These are phyloP conservation scores for Torymus aiolomorphi DNA, from an alignment of 2,888 invertebrate species.

Conservation along the genomic window DNA sequence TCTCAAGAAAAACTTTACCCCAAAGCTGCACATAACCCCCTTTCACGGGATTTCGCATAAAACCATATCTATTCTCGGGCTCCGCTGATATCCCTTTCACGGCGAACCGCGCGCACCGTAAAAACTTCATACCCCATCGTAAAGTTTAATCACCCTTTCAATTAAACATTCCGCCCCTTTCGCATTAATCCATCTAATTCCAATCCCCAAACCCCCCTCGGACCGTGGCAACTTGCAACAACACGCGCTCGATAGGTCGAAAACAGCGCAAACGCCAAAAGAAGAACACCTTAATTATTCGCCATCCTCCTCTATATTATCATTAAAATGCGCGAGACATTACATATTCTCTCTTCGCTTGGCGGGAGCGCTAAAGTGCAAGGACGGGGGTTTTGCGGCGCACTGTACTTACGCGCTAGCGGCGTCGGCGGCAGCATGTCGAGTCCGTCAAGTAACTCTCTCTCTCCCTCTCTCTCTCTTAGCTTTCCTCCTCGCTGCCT, in stretches of 20 bases:
- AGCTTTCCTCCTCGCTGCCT: neutral
- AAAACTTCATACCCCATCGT: no score
- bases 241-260: neutral
- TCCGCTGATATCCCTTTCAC: no score
- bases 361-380: slow-evolving; percentile 26
- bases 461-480: slow-evolving; percentile 1
- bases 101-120: no score
- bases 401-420: slow-evolving; percentile 61
- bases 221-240: no score
- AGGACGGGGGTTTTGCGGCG: slow-evolving; percentile 60
- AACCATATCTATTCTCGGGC: no score
- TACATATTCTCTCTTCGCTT: neutral
- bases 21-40: no score
- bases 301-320: neutral
- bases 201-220: no score
- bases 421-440: slow-evolving; percentile 61
- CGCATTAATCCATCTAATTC: neutral
- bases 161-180: neutral
- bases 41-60: neutral
- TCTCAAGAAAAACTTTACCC: no score
- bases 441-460: slow-evolving; percentile 72
- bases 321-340: slow-evolving; percentile 24
- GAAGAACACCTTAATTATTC: no score
- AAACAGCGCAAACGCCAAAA: neutral
- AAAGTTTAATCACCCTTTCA: neutral